Percentiles rank a stretch among this genome's conserved stretches.
phyloP scores from a whole-genome alignment of 2,797 vertebrate species.

The Arremon brunneinucha region DNA sequence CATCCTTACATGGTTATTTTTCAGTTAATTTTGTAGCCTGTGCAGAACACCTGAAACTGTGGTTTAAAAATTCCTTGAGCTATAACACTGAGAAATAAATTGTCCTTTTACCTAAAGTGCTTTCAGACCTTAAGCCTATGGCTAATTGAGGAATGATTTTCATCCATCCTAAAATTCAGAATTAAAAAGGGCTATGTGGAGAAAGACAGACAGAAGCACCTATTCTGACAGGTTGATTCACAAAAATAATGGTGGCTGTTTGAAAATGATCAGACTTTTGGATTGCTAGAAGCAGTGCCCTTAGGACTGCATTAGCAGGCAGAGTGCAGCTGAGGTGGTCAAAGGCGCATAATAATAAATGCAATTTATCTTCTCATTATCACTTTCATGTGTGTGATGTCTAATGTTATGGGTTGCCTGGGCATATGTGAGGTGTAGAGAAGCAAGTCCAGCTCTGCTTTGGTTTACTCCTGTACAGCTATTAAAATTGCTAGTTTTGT shows the following conservation, averaged over 20 bases:
- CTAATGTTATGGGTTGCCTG: not conserved
- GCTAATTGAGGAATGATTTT: not conserved
- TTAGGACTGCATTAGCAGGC: conserved; percentile 10
- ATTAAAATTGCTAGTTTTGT: not conserved
- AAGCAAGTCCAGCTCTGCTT: not conserved
- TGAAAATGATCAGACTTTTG: not conserved
- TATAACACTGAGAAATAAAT: not conserved
- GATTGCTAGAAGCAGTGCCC: not conserved
- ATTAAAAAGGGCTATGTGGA: not conserved
- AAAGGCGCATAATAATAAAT: conserved; percentile 16
- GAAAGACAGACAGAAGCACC: not conserved
- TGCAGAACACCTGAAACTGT: not conserved
- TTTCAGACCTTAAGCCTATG: not conserved
- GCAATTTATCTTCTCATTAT: not conserved
- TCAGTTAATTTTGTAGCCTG: not conserved
- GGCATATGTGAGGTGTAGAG: not conserved
- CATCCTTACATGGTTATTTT: not conserved
- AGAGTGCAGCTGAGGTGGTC: conserved; percentile 6
- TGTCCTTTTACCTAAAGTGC: not conserved
- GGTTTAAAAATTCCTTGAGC: not conserved
- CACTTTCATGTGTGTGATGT: not conserved
- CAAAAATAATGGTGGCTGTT: not conserved
- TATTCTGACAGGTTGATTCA: not conserved
- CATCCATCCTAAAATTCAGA: not conserved
- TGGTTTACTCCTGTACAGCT: not conserved